A percentile compares a stretch with the other conserved stretches of the same genome.
Evolutionary conservation across 2,113 vertebrate genomes (phyloP).

Genomic region (Silurus asotus): DNA sequence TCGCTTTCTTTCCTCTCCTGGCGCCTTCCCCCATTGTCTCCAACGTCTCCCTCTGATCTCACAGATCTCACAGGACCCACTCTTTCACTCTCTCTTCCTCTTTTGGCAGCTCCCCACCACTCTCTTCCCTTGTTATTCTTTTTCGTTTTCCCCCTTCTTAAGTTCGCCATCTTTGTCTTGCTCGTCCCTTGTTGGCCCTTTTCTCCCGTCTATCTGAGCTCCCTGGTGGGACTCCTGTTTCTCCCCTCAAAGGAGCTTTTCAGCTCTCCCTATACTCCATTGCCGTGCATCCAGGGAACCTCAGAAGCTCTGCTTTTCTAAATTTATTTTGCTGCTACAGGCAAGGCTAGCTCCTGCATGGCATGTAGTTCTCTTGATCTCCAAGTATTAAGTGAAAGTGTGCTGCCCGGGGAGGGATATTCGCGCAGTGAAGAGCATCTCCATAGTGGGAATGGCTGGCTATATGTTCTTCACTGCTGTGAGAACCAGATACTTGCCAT

Average conservation of each 20-base stretch:
- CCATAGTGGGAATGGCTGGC: background rate
- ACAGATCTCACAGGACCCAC: constrained; percentile 66
- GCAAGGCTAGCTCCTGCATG: constrained; percentile 28
- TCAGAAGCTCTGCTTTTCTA: constrained; percentile 36
- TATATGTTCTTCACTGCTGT: background rate
- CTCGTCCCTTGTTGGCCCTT: constrained; percentile 61
- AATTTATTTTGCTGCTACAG: constrained; percentile 40
- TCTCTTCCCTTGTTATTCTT: constrained; percentile 67
- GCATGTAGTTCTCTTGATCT: constrained; percentile 47
- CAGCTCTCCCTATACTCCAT: constrained; percentile 47
- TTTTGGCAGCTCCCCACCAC: constrained; percentile 59
- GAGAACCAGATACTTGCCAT: background rate
- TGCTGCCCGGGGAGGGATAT: constrained; percentile 22
- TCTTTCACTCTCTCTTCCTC: constrained; percentile 72
- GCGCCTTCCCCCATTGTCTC: constrained; percentile 76
- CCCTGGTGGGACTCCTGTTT: constrained; percentile 74
- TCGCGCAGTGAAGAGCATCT: constrained; percentile 24
- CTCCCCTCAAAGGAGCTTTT: constrained; percentile 71
- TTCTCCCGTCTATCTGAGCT: constrained; percentile 63
- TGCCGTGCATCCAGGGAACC: constrained; percentile 18
- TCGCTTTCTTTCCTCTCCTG: constrained; percentile 72
- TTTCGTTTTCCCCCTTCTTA: constrained; percentile 60
- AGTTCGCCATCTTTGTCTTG: constrained; percentile 60
- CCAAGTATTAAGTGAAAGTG: constrained; percentile 31
- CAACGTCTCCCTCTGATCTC: constrained; percentile 80